These are phyloP conservation scores for Ochropacha duplaris DNA, from an alignment of 2,888 invertebrate species.

Conservation along the genomic window DNA sequence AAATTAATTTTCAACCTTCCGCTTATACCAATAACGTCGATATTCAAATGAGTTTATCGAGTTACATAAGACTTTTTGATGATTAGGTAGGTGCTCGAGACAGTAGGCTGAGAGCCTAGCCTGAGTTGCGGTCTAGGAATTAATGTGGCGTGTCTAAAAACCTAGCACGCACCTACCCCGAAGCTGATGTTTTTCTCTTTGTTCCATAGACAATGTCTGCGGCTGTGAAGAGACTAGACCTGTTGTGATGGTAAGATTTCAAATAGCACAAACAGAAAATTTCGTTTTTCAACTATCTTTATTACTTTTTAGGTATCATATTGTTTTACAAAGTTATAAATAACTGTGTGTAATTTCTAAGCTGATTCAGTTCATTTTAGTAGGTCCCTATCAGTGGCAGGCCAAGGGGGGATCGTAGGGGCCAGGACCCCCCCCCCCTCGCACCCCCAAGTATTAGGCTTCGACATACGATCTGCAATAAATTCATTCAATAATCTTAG, in stretches of 20 bases:
- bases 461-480: too few species aligned
- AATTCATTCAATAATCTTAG: too few species aligned
- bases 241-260: background rate
- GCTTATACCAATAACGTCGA: background rate
- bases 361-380: too few species aligned
- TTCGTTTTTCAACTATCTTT: too few species aligned
- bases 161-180: conserved; percentile 59
- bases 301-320: too few species aligned
- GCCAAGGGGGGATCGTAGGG: too few species aligned
- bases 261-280: background rate
- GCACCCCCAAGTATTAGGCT: too few species aligned
- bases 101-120: conserved; percentile 69
- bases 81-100: conserved; percentile 54
- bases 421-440: too few species aligned
- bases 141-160: conserved; percentile 75
- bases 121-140: conserved; percentile 69
- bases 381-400: too few species aligned
- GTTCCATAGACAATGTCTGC: conserved; percentile 44
- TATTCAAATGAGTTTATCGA: background rate
- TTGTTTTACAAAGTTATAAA: too few species aligned
- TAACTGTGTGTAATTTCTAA: too few species aligned
- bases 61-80: conserved; percentile 25
- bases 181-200: conserved; percentile 39
- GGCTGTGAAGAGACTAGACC: conserved; percentile 37
- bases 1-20: background rate